phyloP scores from a whole-genome alignment of 2,113 vertebrate species.

The western clawed frog (Xenopus tropicalis) region UCB_Xtro_10.0 CM004443.2:18471501-18472000 shows the following conservation, averaged over 20 bases:
- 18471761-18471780: constrained; percentile 78
- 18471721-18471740: constrained; percentile 67
- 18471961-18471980: constrained; percentile 34
- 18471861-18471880: not conserved
- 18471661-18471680: not conserved
- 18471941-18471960: constrained; percentile 41
- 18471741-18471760: constrained; percentile 75
- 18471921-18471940: constrained; percentile 31
- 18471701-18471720: constrained; percentile 62
- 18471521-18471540: too few species aligned
- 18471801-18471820: constrained; percentile 55
- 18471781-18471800: constrained; percentile 67
- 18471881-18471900: constrained; percentile 6
- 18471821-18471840: constrained; percentile 45
- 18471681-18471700: constrained; percentile 66
- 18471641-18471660: too few species aligned
- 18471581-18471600: too few species aligned
- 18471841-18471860: constrained; percentile 38
- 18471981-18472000: constrained; percentile 32
- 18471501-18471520: too few species aligned
- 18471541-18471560: too few species aligned
- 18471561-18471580: too few species aligned
- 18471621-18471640: too few species aligned
- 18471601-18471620: too few species aligned
- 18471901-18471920: constrained; percentile 42